A percentile compares a stretch with the other conserved stretches of the same genome.
These are phyloP conservation scores for Ceyx margarethae DNA, from an alignment of 2,113 vertebrate genomes.

Conservation along the genomic window DNA sequence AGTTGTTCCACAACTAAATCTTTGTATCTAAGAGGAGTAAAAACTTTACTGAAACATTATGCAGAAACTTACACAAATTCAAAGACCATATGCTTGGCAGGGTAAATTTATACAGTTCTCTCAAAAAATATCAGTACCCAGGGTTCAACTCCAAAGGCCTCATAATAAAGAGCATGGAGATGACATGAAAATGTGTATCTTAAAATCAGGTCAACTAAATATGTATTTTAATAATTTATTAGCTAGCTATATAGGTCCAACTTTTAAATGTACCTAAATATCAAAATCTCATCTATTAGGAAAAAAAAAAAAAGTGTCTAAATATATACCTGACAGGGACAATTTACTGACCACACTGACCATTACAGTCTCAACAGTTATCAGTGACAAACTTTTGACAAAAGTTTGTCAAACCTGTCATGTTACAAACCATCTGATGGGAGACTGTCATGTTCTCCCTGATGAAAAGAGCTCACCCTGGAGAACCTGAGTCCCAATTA, in stretches of 20 bases:
- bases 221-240: background rate
- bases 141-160: background rate
- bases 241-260: background rate
- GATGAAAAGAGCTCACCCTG: background rate
- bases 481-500: background rate
- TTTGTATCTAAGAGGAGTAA: background rate
- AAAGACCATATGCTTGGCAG: background rate
- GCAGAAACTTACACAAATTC: background rate
- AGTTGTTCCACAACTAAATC: background rate
- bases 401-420: too few species aligned
- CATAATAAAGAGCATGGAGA: background rate
- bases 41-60: background rate
- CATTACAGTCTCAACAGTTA: background rate
- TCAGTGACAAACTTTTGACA: background rate
- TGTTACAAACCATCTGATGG: background rate
- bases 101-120: background rate
- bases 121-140: background rate
- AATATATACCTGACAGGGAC: background rate
- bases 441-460: background rate
- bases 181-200: background rate
- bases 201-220: background rate
- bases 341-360: background rate
- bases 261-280: background rate
- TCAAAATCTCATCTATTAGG: background rate
- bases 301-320: background rate